Conservation (phyloP, 2,797 vertebrate species). For the Kryptopterus vitreolus region DNA sequence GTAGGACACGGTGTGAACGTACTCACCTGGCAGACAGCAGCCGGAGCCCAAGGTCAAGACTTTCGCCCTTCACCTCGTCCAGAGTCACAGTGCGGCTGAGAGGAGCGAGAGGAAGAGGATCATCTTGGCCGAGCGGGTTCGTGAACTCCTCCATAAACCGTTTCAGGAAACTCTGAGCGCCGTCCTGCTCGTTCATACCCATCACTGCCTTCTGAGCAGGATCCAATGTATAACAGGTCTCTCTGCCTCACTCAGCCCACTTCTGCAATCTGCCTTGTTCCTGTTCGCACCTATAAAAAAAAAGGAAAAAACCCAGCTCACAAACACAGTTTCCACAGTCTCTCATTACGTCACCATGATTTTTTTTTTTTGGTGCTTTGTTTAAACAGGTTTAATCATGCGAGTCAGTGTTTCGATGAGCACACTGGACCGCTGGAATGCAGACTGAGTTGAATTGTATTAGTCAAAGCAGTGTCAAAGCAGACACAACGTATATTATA, state of each 20-base stretch:
- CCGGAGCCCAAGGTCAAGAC: slow-evolving; percentile 75
- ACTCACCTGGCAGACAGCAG: slow-evolving; percentile 79
- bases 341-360: neutral
- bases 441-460: neutral
- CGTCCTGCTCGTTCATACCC: slow-evolving; percentile 55
- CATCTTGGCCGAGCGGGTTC: slow-evolving; percentile 67
- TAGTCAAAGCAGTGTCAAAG: slow-evolving; percentile 1
- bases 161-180: slow-evolving; percentile 65
- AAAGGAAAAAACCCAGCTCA: neutral
- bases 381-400: slow-evolving; percentile 10
- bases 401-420: neutral
- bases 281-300: slow-evolving; percentile 12
- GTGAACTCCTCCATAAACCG: slow-evolving; percentile 77
- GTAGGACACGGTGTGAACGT: too few relatives aligned
- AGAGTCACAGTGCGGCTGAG: slow-evolving; percentile 67
- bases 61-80: slow-evolving; percentile 81
- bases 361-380: neutral
- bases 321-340: neutral
- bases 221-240: neutral
- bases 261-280: slow-evolving; percentile 9
- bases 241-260: neutral
- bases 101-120: slow-evolving; percentile 70
- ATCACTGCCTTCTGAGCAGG: slow-evolving; percentile 35
- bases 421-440: neutral
- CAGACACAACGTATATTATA: neutral